Base-by-base conservation (phyloP, 2,113 vertebrate genomes). In the Tauraco erythrolophus region DNA sequence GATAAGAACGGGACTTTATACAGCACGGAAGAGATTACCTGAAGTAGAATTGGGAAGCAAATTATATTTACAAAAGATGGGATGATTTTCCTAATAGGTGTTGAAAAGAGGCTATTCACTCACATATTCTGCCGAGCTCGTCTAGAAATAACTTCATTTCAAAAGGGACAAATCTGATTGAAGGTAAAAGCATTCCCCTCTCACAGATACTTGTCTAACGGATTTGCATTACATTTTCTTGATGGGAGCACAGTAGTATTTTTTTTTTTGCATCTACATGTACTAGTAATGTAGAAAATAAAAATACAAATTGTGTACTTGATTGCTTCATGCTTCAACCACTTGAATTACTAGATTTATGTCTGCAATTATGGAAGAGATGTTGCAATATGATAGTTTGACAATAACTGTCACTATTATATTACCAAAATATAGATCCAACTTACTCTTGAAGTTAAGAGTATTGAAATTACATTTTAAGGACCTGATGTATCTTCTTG, bases 51-150 rank as follows among this genome's bases (percentile, higher is more conserved):
- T 97, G 98, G 97, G 96, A 98, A 97, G 97, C 87, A 98, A 98
- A 97, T 98, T 98, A 97, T 98, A 96, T 98, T 98, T 98, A 98
- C 97, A 98, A 94, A 97, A 97, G 97, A 97, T 97, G 90, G 94
- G 91, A 74, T 97, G 96, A 97, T 96, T 89, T 97, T 98, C 85
- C 95, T 98, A 98, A 98, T 96, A 95, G 86, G 46, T 96, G 96
- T 96, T 98, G 90, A 97, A 77, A 98, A 97, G 94, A 90, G 93
- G 81, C 88, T 93, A 45, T 97, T 98, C 85, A 89, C 80, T 93
- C 61, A 51, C 68, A 61, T 37, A 62, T 97, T 98, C 94, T 96
- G 97, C 94, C 97, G 95, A 97, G 95, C 96, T 94, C 93, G 85
- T 77, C 86, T 96, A 94, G 95, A 96, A 97, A 97, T 97, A 97